phyloP scores from a whole-genome alignment of 2,797 vertebrate species.

The Aphelocoma californica region DNA sequence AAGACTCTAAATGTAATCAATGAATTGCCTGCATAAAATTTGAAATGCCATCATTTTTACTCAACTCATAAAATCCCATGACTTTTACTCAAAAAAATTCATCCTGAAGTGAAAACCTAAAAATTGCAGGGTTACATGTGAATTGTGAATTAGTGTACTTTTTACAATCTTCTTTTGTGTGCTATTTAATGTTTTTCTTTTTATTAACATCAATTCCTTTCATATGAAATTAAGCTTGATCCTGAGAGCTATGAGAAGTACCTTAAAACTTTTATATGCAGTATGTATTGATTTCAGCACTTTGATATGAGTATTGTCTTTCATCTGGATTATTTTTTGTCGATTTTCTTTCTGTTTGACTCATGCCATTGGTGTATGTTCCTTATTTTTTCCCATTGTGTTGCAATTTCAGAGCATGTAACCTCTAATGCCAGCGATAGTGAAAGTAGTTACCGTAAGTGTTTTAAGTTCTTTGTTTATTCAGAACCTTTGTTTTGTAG shows the following conservation, averaged over 20 bases:
- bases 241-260: slow-evolving; percentile 61
- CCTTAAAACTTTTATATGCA: slow-evolving; percentile 56
- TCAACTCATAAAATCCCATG: neutral
- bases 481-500: slow-evolving; percentile 14
- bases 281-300: slow-evolving; percentile 58
- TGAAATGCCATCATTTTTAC: neutral
- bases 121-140: neutral
- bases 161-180: slow-evolving; percentile 28
- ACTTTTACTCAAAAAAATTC: neutral
- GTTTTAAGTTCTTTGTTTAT: slow-evolving; percentile 72
- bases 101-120: neutral
- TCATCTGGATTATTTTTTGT: slow-evolving; percentile 66
- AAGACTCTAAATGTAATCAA: neutral
- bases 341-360: slow-evolving; percentile 43
- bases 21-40: neutral
- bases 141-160: slow-evolving; percentile 1
- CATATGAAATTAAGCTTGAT: slow-evolving; percentile 51
- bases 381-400: slow-evolving; percentile 79
- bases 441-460: slow-evolving; percentile 85
- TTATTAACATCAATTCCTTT: slow-evolving; percentile 61
- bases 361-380: slow-evolving; percentile 63
- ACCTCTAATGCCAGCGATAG: slow-evolving; percentile 87
- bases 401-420: slow-evolving; percentile 94
- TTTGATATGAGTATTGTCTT: slow-evolving; percentile 57
- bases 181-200: slow-evolving; percentile 47